A percentile compares a stretch with the other conserved stretches of the same genome.
These are phyloP conservation scores for Lepidurus packardi DNA, from an alignment of 1,140 invertebrate genomes.

Conservation along the genomic window DNA sequence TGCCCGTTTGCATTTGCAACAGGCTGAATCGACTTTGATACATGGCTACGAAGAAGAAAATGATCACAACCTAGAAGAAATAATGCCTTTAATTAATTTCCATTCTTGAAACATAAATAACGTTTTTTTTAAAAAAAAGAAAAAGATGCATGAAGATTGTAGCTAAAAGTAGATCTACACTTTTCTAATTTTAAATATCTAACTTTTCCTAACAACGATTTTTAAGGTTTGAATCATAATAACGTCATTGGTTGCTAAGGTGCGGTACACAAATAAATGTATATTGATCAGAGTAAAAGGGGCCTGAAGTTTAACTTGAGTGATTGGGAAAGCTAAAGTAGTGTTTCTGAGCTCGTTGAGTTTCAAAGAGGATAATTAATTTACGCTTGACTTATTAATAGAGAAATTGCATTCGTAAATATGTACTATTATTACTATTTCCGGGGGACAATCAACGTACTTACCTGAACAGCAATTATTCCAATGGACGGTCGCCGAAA, in stretches of 20 bases:
- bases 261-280: no score
- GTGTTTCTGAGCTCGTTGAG: no score
- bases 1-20: background rate
- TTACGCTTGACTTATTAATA: background rate
- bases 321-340: no score
- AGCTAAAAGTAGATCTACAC: no score
- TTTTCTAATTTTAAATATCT: no score
- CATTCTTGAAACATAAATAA: background rate
- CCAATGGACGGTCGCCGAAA: background rate
- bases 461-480: conserved; percentile 15
- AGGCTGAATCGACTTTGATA: background rate
- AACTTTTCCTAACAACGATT: no score
- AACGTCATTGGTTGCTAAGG: no score
- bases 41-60: background rate
- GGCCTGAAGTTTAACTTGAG: no score
- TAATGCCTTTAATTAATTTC: no score
- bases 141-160: background rate
- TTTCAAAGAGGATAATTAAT: background rate
- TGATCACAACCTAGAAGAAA: background rate
- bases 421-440: background rate
- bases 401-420: background rate
- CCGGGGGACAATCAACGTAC: background rate
- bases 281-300: no score
- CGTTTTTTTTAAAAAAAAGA: background rate
- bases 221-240: no score